Percentiles rank a stretch among this genome's conserved stretches.
Evolutionary conservation across 2,888 invertebrate genomes (phyloP).

Genomic region (Rhamphomyia laevipes): DNA sequence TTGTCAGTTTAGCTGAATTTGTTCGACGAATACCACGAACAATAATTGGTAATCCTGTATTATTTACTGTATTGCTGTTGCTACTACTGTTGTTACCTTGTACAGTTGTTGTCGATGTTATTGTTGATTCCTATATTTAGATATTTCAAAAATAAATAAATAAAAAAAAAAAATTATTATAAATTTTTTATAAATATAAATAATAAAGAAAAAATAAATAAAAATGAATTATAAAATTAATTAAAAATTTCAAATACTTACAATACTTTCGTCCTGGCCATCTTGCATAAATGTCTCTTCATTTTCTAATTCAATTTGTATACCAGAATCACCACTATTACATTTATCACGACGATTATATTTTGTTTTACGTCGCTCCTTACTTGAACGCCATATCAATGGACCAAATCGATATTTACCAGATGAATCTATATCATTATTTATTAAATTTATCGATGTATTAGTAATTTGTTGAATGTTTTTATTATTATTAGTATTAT

Average conservation of each 20-base stretch:
- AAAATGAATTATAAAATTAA: background rate
- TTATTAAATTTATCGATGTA: background rate
- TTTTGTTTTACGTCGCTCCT: slow-evolving; percentile 57
- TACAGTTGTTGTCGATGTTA: background rate
- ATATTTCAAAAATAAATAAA: too few species aligned
- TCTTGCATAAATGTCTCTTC: slow-evolving; percentile 26
- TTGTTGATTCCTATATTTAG: background rate
- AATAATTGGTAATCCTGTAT: too few species aligned
- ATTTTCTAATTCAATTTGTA: slow-evolving; percentile 50
- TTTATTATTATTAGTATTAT: background rate
- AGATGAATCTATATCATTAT: slow-evolving; percentile 10
- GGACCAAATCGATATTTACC: slow-evolving; percentile 51
- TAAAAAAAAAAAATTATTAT: background rate
- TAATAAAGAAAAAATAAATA: background rate
- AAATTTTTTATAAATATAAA: background rate
- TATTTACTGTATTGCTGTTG: too few species aligned
- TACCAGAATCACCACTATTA: slow-evolving; percentile 63
- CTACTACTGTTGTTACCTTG: too few species aligned
- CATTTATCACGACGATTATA: slow-evolving; percentile 57
- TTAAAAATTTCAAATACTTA: slow-evolving; percentile 7
- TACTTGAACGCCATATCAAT: slow-evolving; percentile 57
- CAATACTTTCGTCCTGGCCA: slow-evolving; percentile 10
- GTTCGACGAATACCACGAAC: slow-evolving; percentile 27
- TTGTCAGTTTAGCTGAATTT: slow-evolving; percentile 32
- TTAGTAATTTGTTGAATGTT: background rate